Percentiles rank a stretch among this genome's conserved stretches.
Evolutionary conservation across 64 coral and sea anemone genomes (phyloP).

Genomic region (Platygyra sinensis): DNA sequence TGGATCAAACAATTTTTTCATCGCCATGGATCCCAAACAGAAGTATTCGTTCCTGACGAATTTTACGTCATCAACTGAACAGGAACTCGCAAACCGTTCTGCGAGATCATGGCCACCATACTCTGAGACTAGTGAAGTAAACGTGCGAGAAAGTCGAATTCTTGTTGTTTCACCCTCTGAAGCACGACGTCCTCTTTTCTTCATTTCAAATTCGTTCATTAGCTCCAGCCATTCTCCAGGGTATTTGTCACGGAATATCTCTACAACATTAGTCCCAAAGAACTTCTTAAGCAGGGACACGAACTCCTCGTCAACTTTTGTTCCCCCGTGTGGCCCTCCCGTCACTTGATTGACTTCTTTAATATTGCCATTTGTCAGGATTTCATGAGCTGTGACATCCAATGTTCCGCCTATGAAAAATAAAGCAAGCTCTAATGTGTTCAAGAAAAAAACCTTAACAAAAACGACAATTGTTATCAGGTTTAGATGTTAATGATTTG

Average conservation of each 20-base stretch:
- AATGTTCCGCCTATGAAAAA: not conserved
- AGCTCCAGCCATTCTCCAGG: slow-evolving; percentile 24
- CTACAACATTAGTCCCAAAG: slow-evolving; percentile 3
- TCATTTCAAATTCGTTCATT: slow-evolving; percentile 66
- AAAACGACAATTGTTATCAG: no score
- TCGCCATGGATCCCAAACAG: not conserved
- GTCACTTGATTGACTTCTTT: slow-evolving; percentile 51
- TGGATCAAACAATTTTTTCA: slow-evolving; percentile 21
- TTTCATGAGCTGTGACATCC: slow-evolving; percentile 34
- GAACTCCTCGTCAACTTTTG: slow-evolving; percentile 50
- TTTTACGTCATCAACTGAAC: not conserved
- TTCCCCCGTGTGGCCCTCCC: slow-evolving; percentile 26
- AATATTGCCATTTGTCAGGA: slow-evolving; percentile 12
- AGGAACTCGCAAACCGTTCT: not conserved
- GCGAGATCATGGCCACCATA: not conserved
- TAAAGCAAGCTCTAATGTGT: not conserved
- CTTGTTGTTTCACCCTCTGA: slow-evolving; percentile 23
- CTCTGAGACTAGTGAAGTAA: slow-evolving; percentile 14
- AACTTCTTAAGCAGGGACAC: slow-evolving; percentile 29
- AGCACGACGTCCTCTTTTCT: slow-evolving; percentile 45
- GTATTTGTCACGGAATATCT: not conserved
- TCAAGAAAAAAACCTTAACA: no score
- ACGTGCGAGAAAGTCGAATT: slow-evolving; percentile 10
- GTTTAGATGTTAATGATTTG: no score
- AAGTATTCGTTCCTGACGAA: slow-evolving; percentile 4